These are phyloP conservation scores for Catharus minimus DNA, from an alignment of 2,113 vertebrate genomes.

Conservation along the genomic window DNA sequence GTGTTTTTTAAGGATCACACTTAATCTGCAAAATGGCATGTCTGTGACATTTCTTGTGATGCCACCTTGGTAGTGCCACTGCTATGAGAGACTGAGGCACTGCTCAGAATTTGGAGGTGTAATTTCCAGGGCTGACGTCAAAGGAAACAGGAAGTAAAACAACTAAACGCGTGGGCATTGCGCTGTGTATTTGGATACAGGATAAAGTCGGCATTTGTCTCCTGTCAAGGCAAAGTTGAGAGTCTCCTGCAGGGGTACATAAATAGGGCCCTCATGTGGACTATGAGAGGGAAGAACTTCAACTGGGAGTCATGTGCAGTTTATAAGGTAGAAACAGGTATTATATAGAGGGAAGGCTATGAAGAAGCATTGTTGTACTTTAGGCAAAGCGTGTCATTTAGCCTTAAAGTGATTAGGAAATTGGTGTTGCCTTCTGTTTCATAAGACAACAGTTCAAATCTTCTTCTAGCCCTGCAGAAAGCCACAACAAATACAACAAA, in stretches of 20 bases:
- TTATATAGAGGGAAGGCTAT: background rate
- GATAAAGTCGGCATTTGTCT: background rate
- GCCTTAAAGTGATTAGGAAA: background rate
- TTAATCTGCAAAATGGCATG: background rate
- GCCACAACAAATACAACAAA: background rate
- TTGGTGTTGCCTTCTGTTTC: background rate
- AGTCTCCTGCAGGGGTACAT: background rate
- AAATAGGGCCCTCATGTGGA: background rate
- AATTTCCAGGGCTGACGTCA: background rate
- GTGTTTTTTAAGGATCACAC: background rate
- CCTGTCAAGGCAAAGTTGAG: background rate
- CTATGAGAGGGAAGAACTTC: background rate
- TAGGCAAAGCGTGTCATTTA: background rate
- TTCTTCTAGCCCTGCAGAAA: background rate
- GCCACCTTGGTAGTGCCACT: background rate
- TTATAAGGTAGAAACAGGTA: background rate
- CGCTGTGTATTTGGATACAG: background rate
- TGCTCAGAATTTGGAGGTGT: background rate
- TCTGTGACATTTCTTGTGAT: background rate
- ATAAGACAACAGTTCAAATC: background rate
- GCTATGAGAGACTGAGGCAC: background rate
- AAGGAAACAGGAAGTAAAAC: background rate
- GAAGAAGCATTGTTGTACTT: background rate
- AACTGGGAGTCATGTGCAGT: background rate
- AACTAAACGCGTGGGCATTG: background rate